Percentiles rank a stretch among this genome's conserved stretches.
Evolutionary conservation across 2,888 invertebrate species (phyloP).

Genomic region (Amphipyra berbera): DNA sequence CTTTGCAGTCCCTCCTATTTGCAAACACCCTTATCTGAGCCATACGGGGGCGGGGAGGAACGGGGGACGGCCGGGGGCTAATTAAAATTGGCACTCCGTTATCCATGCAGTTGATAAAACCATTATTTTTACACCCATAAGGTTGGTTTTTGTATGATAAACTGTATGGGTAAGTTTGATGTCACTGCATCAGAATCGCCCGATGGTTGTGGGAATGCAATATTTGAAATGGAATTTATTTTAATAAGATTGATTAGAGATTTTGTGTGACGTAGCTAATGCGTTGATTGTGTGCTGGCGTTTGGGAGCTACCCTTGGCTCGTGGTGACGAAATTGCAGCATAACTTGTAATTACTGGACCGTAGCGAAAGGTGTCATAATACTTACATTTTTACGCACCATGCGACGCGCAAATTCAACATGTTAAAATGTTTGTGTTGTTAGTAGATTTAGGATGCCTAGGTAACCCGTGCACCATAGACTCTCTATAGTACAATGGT

Average conservation of each 20-base stretch:
- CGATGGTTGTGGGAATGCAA: constrained; percentile 63
- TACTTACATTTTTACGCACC: too few species aligned
- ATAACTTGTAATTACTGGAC: neutral
- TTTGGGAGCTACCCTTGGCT: neutral
- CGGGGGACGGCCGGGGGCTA: constrained; percentile 74
- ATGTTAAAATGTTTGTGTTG: too few species aligned
- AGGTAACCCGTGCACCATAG: too few species aligned
- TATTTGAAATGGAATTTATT: constrained; percentile 62
- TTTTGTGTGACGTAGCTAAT: constrained; percentile 43
- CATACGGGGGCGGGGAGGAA: constrained; percentile 60
- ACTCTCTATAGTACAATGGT: too few species aligned
- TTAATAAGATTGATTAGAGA: constrained; percentile 62
- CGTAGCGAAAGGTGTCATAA: neutral
- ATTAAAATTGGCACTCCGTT: constrained; percentile 86
- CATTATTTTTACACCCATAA: constrained; percentile 58
- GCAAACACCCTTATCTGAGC: constrained; percentile 88
- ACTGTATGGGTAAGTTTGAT: constrained; percentile 8
- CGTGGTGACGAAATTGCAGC: neutral
- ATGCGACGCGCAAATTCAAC: too few species aligned
- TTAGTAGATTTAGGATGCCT: too few species aligned
- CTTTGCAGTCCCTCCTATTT: constrained; percentile 88
- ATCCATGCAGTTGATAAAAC: constrained; percentile 43
- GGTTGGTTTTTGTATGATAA: constrained; percentile 49
- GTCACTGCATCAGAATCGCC: constrained; percentile 52
- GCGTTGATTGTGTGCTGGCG: constrained; percentile 27